Evolutionary conservation across 2,888 invertebrate species (phyloP).

Genomic region (Nysson spinosus): DNA sequence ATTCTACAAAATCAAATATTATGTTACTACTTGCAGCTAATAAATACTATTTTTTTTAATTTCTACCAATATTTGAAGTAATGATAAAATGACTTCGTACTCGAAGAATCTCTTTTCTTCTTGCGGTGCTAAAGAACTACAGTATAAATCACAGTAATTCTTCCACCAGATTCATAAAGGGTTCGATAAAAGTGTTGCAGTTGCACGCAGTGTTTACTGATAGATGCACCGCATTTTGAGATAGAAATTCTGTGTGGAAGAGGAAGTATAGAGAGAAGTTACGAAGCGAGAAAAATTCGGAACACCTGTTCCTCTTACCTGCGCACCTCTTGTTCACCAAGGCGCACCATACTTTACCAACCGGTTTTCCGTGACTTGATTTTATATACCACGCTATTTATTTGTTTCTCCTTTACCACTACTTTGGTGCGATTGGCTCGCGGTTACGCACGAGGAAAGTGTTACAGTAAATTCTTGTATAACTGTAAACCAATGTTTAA

Average conservation of each 20-base stretch:
- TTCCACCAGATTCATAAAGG: too few relatives aligned
- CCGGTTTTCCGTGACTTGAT: conserved; percentile 59
- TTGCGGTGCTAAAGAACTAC: too few relatives aligned
- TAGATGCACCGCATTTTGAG: too few relatives aligned
- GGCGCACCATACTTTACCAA: conserved; percentile 35
- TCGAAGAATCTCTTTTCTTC: too few relatives aligned
- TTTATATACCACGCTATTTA: conserved; percentile 41
- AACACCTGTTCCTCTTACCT: conserved; percentile 57
- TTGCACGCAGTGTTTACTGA: too few relatives aligned
- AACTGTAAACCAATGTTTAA: conserved; percentile 23
- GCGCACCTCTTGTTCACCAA: conserved; percentile 27
- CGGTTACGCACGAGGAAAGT: conserved; percentile 43
- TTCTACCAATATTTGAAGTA: too few relatives aligned
- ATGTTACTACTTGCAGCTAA: too few relatives aligned
- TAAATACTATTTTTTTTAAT: too few relatives aligned
- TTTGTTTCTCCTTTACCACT: conserved; percentile 23
- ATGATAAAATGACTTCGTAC: too few relatives aligned
- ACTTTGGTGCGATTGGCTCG: conserved; percentile 29
- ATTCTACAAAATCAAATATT: too few relatives aligned
- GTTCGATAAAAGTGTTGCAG: too few relatives aligned
- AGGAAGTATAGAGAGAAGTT: background rate
- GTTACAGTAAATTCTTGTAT: conserved; percentile 30
- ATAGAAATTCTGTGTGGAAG: background rate
- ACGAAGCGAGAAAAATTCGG: conserved; percentile 32
- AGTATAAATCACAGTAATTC: too few relatives aligned